These are phyloP conservation scores for Ips typographus DNA, from an alignment of 1,140 invertebrate genomes.

Conservation along the genomic window DNA sequence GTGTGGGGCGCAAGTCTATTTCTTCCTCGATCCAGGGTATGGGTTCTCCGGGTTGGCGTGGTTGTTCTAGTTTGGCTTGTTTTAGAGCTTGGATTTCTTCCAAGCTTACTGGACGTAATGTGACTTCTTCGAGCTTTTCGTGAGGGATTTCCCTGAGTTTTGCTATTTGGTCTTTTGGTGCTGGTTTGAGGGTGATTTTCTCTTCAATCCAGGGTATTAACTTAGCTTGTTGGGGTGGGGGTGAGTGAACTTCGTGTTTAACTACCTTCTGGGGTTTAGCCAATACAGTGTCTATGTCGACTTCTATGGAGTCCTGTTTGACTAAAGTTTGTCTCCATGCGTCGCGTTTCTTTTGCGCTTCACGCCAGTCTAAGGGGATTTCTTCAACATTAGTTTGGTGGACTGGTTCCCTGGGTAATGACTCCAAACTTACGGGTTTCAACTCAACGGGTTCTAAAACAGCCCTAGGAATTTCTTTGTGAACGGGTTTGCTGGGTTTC, in stretches of 20 bases:
- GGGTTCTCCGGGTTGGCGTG: slow-evolving; percentile 37
- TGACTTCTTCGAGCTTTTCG: slow-evolving; percentile 36
- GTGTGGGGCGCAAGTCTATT: slow-evolving; percentile 52
- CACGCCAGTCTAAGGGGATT: slow-evolving; percentile 33
- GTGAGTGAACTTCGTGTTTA: background rate
- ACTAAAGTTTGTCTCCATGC: slow-evolving; percentile 7
- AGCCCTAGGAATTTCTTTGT: slow-evolving; percentile 50
- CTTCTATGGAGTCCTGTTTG: slow-evolving; percentile 29
- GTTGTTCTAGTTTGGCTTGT: slow-evolving; percentile 29
- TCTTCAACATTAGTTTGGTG: slow-evolving; percentile 39
- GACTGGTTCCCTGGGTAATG: background rate
- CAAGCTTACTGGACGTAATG: slow-evolving; percentile 20
- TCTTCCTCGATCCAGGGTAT: slow-evolving; percentile 54
- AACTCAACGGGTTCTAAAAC: slow-evolving; percentile 41
- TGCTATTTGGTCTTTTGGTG: slow-evolving; percentile 41
- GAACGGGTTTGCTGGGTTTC: slow-evolving; percentile 37
- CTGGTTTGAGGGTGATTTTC: slow-evolving; percentile 41
- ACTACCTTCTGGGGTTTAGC: slow-evolving; percentile 17
- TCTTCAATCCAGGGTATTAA: slow-evolving; percentile 43
- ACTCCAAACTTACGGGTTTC: slow-evolving; percentile 30
- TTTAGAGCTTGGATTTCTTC: slow-evolving; percentile 31
- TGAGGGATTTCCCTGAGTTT: slow-evolving; percentile 41
- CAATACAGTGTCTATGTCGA: slow-evolving; percentile 30
- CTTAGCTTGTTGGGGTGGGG: slow-evolving; percentile 28
- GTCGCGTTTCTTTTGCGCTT: slow-evolving; percentile 11